Percentiles rank a stretch among this genome's conserved stretches.
phyloP scores from a whole-genome alignment of 2,888 invertebrate species.

The Ephialtes manifestator region DNA sequence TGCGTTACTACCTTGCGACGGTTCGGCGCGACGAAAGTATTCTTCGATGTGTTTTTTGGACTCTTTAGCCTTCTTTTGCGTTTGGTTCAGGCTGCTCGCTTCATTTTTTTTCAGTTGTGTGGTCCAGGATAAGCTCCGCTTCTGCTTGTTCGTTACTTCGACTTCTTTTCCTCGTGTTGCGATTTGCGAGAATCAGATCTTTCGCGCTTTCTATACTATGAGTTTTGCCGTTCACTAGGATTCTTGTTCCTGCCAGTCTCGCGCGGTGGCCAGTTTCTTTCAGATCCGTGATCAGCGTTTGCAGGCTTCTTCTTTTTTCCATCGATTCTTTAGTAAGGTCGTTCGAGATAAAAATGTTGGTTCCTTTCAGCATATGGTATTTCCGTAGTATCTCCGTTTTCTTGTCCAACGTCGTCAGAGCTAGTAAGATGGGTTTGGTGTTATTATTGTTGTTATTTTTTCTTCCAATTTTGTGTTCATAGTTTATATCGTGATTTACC shows the following conservation, averaged over 20 bases:
- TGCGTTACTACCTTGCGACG: neutral
- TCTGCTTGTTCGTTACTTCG: neutral
- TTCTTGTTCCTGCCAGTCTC: neutral
- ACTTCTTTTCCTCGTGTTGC: slow-evolving; percentile 15
- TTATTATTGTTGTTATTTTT: neutral
- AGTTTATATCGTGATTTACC: neutral
- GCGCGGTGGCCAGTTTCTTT: slow-evolving; percentile 6
- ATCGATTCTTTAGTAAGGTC: neutral
- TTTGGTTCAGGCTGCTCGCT: neutral
- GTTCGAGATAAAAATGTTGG: slow-evolving; percentile 1
- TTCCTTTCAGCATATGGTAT: neutral
- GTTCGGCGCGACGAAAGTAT: slow-evolving; percentile 8
- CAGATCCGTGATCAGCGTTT: neutral
- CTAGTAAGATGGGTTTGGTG: slow-evolving; percentile 7
- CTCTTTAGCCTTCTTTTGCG: neutral
- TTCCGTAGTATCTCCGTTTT: neutral
- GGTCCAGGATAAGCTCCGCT: neutral
- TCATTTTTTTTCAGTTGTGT: neutral
- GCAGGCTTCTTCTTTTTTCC: neutral
- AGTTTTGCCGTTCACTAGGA: neutral
- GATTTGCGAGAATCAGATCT: neutral
- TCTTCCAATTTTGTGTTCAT: slow-evolving; percentile 7
- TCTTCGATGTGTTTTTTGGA: neutral
- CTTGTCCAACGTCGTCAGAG: neutral
- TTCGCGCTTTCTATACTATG: neutral